These are phyloP conservation scores for Polypedilum vanderplanki DNA, from an alignment of 1,140 invertebrate species.

Conservation along the genomic window DNA sequence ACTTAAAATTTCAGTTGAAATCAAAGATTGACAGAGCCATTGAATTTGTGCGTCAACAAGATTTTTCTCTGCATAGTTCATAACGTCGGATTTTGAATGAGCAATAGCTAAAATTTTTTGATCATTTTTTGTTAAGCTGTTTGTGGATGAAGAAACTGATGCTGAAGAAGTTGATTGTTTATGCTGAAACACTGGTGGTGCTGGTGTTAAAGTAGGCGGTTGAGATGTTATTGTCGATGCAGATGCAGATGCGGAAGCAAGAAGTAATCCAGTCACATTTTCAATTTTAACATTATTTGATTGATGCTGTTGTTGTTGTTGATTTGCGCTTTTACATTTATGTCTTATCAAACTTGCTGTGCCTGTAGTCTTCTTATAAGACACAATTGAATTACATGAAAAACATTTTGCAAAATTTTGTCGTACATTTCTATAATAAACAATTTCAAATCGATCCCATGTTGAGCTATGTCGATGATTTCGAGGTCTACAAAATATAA, in stretches of 20 bases:
- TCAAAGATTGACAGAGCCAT: not conserved
- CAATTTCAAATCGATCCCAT: conserved; percentile 23
- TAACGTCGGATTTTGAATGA: not conserved
- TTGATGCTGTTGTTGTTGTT: not conserved
- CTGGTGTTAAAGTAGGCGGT: not conserved
- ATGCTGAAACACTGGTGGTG: not conserved
- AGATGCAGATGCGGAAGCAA: not conserved
- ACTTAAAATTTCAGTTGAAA: not conserved
- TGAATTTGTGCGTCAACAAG: not conserved
- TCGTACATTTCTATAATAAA: conserved; percentile 2
- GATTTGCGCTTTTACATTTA: not conserved
- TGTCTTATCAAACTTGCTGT: conserved; percentile 15
- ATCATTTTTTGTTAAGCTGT: not conserved
- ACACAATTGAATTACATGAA: not conserved
- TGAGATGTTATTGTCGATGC: not conserved
- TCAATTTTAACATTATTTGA: not conserved
- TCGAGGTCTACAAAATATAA: conserved; percentile 7
- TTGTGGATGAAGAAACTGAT: not conserved
- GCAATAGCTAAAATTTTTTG: not conserved
- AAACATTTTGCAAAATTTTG: conserved; percentile 24
- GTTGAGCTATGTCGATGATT: conserved; percentile 10
- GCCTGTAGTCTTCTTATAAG: not conserved
- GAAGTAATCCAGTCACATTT: not conserved
- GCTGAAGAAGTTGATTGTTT: not conserved
- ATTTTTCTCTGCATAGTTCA: not conserved